A percentile compares a stretch with the other conserved stretches of the same genome.
Evolutionary conservation across 2,888 invertebrate genomes (phyloP).

Genomic region (Calephelis perditalis): DNA sequence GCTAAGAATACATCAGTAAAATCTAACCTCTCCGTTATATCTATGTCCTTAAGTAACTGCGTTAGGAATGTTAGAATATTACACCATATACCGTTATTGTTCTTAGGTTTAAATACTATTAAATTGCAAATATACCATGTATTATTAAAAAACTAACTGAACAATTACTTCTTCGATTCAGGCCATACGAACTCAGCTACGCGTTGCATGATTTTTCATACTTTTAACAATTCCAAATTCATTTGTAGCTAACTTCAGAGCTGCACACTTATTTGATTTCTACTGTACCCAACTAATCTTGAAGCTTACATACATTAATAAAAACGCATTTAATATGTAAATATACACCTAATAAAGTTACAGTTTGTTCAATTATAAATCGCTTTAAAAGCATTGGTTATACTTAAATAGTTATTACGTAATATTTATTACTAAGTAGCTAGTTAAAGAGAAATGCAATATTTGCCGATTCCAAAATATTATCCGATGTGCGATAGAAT

Average conservation of each 20-base stretch:
- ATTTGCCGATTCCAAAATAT: not conserved
- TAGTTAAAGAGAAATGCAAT: conserved; percentile 4
- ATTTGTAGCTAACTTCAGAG: no score
- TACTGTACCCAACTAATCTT: no score
- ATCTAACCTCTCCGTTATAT: not conserved
- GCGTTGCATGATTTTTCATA: no score
- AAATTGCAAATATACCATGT: no score
- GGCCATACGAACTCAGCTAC: no score
- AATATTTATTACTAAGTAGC: not conserved
- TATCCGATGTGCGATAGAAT: conserved; percentile 1
- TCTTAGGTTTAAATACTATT: no score
- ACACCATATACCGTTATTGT: not conserved
- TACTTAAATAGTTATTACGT: not conserved
- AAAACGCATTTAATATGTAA: no score
- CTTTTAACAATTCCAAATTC: no score
- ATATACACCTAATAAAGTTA: not conserved
- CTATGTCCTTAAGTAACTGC: conserved; percentile 1
- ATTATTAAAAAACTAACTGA: no score
- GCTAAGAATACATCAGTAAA: conserved; percentile 1
- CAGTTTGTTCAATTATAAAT: not conserved
- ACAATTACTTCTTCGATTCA: no score
- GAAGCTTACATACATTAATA: no score
- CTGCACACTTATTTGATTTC: no score
- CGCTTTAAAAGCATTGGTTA: conserved; percentile 5
- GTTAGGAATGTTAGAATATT: conserved; percentile 18